A percentile compares a stretch with the other conserved stretches of the same genome.
These are phyloP conservation scores for Microcebus ravelobensis DNA, from an alignment of 2,113 vertebrate species.

Conservation along the genomic window DNA sequence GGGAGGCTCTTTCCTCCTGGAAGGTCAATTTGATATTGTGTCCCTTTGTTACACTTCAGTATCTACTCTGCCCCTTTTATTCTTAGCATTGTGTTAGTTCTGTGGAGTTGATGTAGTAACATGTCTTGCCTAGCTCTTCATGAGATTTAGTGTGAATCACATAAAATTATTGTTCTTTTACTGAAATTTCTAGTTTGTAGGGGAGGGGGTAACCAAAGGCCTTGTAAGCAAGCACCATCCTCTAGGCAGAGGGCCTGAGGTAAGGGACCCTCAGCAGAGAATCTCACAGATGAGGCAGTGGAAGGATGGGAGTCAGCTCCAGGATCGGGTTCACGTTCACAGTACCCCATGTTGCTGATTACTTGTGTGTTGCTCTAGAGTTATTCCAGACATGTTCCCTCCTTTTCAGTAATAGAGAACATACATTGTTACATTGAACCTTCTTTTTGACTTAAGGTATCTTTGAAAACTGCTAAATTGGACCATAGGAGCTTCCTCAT, in stretches of 20 bases:
- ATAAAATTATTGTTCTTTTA: not conserved
- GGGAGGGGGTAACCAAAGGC: not conserved
- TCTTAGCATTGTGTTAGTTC: not conserved
- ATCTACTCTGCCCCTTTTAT: accelerated
- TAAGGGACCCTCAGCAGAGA: not conserved
- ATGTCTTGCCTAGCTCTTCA: not conserved
- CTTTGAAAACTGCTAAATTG: not conserved
- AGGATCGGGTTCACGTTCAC: not conserved
- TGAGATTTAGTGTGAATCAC: not conserved
- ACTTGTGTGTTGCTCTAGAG: not conserved
- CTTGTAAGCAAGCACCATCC: not conserved
- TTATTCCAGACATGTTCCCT: not conserved
- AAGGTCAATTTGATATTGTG: not conserved
- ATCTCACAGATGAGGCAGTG: not conserved
- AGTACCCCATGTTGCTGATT: accelerated
- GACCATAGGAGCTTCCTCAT: not conserved
- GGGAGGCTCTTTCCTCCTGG: not conserved
- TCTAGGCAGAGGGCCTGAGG: not conserved
- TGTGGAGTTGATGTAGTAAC: not conserved
- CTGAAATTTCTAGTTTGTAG: not conserved
- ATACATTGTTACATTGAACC: not conserved
- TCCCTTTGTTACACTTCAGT: not conserved
- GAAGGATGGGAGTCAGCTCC: not conserved
- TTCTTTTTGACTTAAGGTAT: not conserved
- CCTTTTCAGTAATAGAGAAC: not conserved